Evolutionary conservation across 37 sponge, comb jelly and placozoan genomes (phyloP), one percentile per base, ranked within the genome.

Genomic region (Chondrosia reniformis): DNA sequence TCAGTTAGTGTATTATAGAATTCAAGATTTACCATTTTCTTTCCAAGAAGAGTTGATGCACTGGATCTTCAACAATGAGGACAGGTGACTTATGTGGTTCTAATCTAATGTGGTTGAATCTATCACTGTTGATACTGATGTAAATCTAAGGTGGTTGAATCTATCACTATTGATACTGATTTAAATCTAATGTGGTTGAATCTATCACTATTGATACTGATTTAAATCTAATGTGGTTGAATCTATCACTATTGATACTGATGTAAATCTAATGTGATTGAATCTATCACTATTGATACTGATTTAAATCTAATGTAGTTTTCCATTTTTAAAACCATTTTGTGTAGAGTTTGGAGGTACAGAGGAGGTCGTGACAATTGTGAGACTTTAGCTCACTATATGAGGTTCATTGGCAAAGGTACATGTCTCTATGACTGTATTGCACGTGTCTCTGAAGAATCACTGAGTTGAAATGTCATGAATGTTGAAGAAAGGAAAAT

Each of bases 311-410:
- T 73, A n/a, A n/a, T n/a, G n/a, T n/a, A n/a, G n/a, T n/a, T n/a
- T n/a, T n/a, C n/a, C n/a, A n/a, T n/a, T n/a, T n/a, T n/a, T n/a
- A n/a, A n/a, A n/a, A n/a, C 34, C 22, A 45, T 0, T 40, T 1
- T 22, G 9, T 58, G 5, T 39, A 93, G 93, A 56, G 93, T 89
- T 55, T 93, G 93, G 93, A 76, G 93, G 0, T 86, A 93, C 59
- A 65, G 93, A 46, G 93, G 93, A 33, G 93, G 93, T 4, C 78
- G 93, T 32, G 84, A 85, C 81, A 79, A 86, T 22, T 82, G 81
- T 52, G 93, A 93, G 79, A 93, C 93, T 57, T 57, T 93, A 12
- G 89, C 88, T 30, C 93, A 93, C 80, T 93, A 84, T 81, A 83
- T 93, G 86, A 69, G 63, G 31, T 93, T 93, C 55, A 41, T 93